Percentiles rank a stretch among this genome's conserved stretches.
phyloP scores from a whole-genome alignment of 2,113 vertebrate species.

The Emydura subglobosa region DNA sequence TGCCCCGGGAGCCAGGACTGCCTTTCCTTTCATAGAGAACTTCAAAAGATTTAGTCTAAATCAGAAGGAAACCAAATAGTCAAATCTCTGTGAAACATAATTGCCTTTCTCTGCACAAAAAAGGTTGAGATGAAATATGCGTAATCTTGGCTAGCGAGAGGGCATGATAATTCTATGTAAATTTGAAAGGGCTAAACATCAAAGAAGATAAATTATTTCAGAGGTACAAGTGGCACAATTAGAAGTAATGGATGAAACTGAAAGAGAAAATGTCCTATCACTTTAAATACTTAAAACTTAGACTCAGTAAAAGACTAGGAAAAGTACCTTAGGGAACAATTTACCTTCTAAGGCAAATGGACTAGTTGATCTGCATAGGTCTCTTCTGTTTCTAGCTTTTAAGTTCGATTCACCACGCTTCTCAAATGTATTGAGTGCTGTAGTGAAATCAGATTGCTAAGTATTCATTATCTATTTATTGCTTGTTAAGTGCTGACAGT shows the following conservation, averaged over 20 bases:
- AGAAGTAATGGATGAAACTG: not conserved
- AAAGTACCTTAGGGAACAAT: not conserved
- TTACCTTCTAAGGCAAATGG: not conserved
- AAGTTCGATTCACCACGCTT: not conserved
- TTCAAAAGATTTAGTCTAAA: not conserved
- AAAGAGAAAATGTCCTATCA: not conserved
- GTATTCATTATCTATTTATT: not conserved
- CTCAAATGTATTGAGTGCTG: not conserved
- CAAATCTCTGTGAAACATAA: not conserved
- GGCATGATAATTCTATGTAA: not conserved
- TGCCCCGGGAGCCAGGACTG: not conserved
- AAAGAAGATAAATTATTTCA: not conserved
- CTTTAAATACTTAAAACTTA: not conserved
- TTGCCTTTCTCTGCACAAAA: not conserved
- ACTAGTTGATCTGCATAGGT: not conserved
- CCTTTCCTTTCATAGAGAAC: not conserved
- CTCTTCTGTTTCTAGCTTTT: slow-evolving; percentile 12
- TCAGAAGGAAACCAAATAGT: not conserved
- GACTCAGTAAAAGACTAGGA: not conserved
- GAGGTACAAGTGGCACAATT: not conserved
- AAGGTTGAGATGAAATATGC: not conserved
- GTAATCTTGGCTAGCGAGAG: not conserved
- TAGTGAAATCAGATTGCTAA: not conserved
- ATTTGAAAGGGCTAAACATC: not conserved
- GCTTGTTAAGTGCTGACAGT: not conserved